Evolutionary conservation across 2,113 vertebrate genomes (phyloP), one percentile per base, ranked within the genome.

Genomic region (Leucopternis melanops): DNA sequence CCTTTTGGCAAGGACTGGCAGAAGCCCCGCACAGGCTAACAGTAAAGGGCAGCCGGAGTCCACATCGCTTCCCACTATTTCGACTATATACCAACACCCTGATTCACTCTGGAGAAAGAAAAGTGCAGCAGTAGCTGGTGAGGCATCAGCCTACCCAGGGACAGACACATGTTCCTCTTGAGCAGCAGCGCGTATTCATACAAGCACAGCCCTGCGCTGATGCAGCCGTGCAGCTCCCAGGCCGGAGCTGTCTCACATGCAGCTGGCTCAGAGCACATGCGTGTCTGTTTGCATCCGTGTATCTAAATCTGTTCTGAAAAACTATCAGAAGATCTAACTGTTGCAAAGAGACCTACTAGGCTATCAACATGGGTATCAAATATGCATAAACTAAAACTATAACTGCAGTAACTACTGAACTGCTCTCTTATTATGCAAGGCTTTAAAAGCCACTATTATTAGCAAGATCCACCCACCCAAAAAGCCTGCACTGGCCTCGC

Each of bases 381-480:
- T 2, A 16, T 23, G 71, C 3, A 0, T 2, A 9, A 34, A 54
- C 78, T 54, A 26, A 42, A 66, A 22, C 7, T 13, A 2, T 3
- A 7, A 29, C 21, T 31, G 55, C 40, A 78, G 45, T 8, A 36
- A 22, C n/a, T 71, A 19, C 49, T 13, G 44, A 63, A 22, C 34
- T 44, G 69, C 47, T 81, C 32, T 20, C 47, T 18, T 11, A 50
- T 1, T 57, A 32, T 0, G 1, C 17, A 13, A 52, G 75, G 61
- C 22, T 72, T 23, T 42, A 45, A 74, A 71, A 47, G 36, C n/a
- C 50, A 15, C 62, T 26, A 5, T 15, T 34, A 36, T 31, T 8
- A 50, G 38, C 19, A 59, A 38, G 62, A 79, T 45, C 5, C 13
- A 19, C 36, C 36, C 7, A 4, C 31, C 52, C 32, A 32, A 36